Conservation (phyloP, 2,797 vertebrate species). For the Vultur gryphus region DNA sequence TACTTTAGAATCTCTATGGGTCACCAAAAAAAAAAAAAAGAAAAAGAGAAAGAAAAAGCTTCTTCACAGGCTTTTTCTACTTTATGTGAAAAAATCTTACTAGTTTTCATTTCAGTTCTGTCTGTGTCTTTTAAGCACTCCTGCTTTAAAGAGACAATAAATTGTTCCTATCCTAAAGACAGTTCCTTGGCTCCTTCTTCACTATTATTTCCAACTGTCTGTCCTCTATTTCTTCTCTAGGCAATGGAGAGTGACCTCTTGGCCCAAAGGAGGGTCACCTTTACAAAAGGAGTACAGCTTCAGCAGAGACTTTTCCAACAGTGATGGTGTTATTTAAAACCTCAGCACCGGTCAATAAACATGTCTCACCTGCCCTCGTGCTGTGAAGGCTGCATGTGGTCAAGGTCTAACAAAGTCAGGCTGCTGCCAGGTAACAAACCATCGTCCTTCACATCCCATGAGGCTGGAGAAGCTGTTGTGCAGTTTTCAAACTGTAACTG, state of each 20-base stretch:
- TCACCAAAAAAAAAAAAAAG: neutral
- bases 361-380: neutral
- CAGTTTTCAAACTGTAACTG: neutral
- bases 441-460: accelerated
- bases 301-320: neutral
- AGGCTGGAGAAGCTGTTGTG: neutral
- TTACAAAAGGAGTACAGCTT: neutral
- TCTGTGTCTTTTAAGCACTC: neutral
- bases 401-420: neutral
- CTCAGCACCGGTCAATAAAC: neutral
- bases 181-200: neutral
- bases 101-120: neutral
- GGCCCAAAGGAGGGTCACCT: neutral
- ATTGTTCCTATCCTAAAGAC: neutral
- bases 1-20: neutral
- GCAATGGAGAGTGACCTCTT: neutral
- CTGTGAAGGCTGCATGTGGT: neutral
- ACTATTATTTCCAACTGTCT: neutral
- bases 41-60: neutral
- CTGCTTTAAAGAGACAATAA: neutral
- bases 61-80: neutral
- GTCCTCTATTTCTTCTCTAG: neutral
- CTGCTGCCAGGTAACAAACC: neutral
- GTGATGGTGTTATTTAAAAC: neutral
- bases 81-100: neutral